phyloP scores from a whole-genome alignment of 2,888 invertebrate genomes.

The Pseudanteris insignis region DNA sequence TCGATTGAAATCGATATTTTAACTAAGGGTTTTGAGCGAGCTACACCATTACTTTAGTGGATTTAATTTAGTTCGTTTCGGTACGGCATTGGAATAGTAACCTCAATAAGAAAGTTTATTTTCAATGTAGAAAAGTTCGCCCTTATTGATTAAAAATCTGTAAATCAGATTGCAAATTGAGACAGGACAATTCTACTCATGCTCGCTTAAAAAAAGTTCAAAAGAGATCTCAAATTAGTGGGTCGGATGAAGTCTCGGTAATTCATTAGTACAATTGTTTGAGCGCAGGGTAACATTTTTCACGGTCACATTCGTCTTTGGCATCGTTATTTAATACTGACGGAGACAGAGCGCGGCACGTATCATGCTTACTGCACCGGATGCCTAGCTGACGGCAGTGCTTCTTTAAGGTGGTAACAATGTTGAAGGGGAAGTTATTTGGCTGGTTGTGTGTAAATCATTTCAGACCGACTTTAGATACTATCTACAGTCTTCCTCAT shows the following conservation, averaged over 20 bases:
- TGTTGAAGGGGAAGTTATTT: slow-evolving; percentile 63
- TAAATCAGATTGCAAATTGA: too few relatives aligned
- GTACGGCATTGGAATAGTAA: too few relatives aligned
- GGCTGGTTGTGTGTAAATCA: slow-evolving; percentile 60
- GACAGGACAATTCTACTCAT: too few relatives aligned
- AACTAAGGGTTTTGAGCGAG: slow-evolving; percentile 50
- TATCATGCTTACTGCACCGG: slow-evolving; percentile 33
- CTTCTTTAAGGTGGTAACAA: slow-evolving; percentile 59
- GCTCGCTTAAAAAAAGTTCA: too few relatives aligned
- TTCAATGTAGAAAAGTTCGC: slow-evolving; percentile 12
- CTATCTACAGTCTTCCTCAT: slow-evolving; percentile 33
- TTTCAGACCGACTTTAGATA: slow-evolving; percentile 58
- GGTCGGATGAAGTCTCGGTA: slow-evolving; percentile 49
- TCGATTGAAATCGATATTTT: slow-evolving; percentile 60
- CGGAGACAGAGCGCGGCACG: slow-evolving; percentile 12
- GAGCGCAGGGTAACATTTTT: slow-evolving; percentile 26
- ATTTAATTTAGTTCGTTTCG: too few relatives aligned
- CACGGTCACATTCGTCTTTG: slow-evolving; percentile 28
- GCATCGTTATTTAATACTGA: slow-evolving; percentile 27
- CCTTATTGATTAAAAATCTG: slow-evolving; percentile 27
- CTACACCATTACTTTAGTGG: slow-evolving; percentile 3
- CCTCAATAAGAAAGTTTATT: too few relatives aligned
- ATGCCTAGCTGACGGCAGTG: slow-evolving; percentile 27
- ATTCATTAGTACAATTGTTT: slow-evolving; percentile 58
- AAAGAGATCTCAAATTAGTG: too few relatives aligned